Conservation (phyloP, 2,797 vertebrate species). For the Phalanger gymnotis region DNA sequence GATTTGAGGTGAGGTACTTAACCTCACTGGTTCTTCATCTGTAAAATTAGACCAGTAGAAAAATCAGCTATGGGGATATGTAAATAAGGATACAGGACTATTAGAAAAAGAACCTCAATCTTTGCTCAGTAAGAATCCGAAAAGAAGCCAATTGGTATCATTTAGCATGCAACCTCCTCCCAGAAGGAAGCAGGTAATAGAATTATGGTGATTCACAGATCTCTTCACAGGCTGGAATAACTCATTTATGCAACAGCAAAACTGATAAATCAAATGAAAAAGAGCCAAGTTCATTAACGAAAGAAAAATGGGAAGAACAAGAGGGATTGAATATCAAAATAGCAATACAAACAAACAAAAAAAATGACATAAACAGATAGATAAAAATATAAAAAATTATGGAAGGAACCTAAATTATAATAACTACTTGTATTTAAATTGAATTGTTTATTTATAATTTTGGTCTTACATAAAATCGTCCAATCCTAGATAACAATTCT, state of each 20-base stretch:
- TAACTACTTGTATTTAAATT: neutral
- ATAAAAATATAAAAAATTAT: neutral
- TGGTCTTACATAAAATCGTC: neutral
- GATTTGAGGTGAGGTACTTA: neutral
- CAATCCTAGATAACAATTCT: neutral
- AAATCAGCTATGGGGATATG: neutral
- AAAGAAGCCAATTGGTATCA: neutral
- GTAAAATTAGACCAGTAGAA: neutral
- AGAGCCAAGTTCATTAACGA: neutral
- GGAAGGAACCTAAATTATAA: neutral
- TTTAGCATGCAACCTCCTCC: neutral
- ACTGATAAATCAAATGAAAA: neutral
- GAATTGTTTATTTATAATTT: neutral
- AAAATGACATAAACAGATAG: neutral
- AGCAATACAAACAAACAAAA: neutral
- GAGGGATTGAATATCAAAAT: neutral
- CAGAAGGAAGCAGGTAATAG: neutral
- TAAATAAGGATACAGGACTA: neutral
- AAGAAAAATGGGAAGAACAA: neutral
- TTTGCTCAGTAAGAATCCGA: neutral
- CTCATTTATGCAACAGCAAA: neutral
- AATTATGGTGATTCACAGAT: neutral
- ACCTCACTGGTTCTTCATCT: constrained; percentile 6
- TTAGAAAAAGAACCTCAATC: neutral
- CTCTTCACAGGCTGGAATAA: neutral